Evolutionary conservation across 2,113 vertebrate genomes (phyloP), one percentile per base, ranked within the genome.

Genomic region (Gavialis gangeticus): DNA sequence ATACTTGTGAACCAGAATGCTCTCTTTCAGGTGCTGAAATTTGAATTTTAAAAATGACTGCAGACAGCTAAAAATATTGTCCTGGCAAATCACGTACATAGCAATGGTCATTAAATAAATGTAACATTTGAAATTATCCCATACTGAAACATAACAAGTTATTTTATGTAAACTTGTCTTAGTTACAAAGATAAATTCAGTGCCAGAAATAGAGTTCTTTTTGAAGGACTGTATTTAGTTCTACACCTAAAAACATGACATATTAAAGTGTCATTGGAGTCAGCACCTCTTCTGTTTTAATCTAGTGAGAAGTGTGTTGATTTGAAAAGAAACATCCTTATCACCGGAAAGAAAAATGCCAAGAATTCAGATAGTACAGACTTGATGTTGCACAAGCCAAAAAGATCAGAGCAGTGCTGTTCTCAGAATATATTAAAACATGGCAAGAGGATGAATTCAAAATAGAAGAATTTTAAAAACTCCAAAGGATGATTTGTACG

Each of bases 181-280:
- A 88, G 79, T 88, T 85, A 86, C 55, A 92, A 92, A 85, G 89
- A 88, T 91, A 89, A 96, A 89, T 93, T 84, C 28, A 73, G 22
- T 21, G 59, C 2, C 34, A 88, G 13, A 63, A 76, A 88, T 91
- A 67, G 15, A 28, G n/a, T 30, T 3, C 3, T 0, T 77, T 90
- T 85, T 78, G 19, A 56, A 88, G 5, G 4, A 14, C 9, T 79
- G 3, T 79, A 76, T 90, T 90, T 88, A 83, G 16, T 91, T 91
- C 28, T 71, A n/a, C 28, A 66, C 14, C 64, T 66, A 66, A 66
- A 66, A 66, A 66, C 64, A 66, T 62, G 59, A 94, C 89, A 87
- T 12, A 81, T 93, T 55, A 34, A 83, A 92, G 1, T 79, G 75
- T 37, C 75, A 62, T 3, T 87, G 12, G 7, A 96, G 7, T 27